These are phyloP conservation scores for Montipora capricornis DNA, from an alignment of 64 coral and sea anemone genomes.

Conservation along the genomic window DNA sequence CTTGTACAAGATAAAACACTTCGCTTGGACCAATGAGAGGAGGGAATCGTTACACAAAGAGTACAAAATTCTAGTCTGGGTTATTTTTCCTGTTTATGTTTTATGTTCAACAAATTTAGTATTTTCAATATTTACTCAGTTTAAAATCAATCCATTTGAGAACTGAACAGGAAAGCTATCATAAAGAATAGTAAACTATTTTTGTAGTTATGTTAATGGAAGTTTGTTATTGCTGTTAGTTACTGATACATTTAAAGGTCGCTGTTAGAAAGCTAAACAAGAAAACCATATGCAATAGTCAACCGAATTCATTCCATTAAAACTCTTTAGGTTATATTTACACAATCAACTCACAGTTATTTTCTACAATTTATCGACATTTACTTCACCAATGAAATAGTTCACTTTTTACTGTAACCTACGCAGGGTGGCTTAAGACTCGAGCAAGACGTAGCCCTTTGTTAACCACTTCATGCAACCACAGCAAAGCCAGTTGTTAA, in stretches of 20 bases:
- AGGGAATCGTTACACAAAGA: not conserved
- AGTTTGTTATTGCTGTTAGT: too few relatives aligned
- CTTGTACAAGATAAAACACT: not conserved
- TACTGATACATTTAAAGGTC: too few relatives aligned
- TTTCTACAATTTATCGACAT: too few relatives aligned
- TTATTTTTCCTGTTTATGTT: not conserved
- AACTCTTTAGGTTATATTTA: too few relatives aligned
- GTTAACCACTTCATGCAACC: constrained; percentile 47
- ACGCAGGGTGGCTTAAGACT: not conserved
- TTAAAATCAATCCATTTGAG: too few relatives aligned
- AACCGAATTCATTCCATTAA: not conserved
- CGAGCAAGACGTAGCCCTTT: constrained; percentile 29
- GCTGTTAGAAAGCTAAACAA: too few relatives aligned
- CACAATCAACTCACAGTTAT: too few relatives aligned
- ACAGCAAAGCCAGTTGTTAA: constrained; percentile 48
- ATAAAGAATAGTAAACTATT: too few relatives aligned
- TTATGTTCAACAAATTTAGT: too few relatives aligned
- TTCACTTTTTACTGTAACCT: not conserved
- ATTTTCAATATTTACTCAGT: too few relatives aligned
- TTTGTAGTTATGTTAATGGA: too few relatives aligned
- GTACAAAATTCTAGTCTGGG: not conserved
- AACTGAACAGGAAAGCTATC: too few relatives aligned
- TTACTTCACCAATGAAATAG: not conserved
- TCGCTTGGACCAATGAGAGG: not conserved
- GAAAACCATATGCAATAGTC: not conserved